phyloP scores from a whole-genome alignment of 2,888 invertebrate genomes.

The Gonocerus acuteangulatus region DNA sequence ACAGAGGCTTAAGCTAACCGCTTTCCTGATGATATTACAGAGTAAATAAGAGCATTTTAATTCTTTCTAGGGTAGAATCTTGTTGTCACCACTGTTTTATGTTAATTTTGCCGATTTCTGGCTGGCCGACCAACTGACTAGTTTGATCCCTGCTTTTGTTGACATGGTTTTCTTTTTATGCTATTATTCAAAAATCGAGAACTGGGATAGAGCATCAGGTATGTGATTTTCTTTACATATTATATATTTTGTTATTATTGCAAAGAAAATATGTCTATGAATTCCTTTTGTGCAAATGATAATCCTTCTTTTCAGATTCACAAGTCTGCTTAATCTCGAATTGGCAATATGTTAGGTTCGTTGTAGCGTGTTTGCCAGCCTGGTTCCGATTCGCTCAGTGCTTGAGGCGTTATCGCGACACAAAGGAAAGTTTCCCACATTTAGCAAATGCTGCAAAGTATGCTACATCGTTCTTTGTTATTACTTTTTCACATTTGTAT shows the following conservation, averaged over 20 bases:
- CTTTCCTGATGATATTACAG: too few relatives aligned
- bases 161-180: slow-evolving; percentile 92
- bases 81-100: slow-evolving; percentile 85
- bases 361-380: slow-evolving; percentile 88
- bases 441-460: slow-evolving; percentile 97
- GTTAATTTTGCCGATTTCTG: slow-evolving; percentile 97
- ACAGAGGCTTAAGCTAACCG: too few relatives aligned
- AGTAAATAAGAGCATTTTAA: too few relatives aligned
- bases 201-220: slow-evolving; percentile 66
- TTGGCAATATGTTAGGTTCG: slow-evolving; percentile 57
- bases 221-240: too few relatives aligned
- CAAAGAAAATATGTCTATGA: neutral
- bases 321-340: slow-evolving; percentile 25
- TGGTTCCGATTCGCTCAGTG: slow-evolving; percentile 98
- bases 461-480: slow-evolving; percentile 91
- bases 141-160: slow-evolving; percentile 76
- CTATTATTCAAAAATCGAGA: slow-evolving; percentile 75
- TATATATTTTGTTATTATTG: neutral
- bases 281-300: too few relatives aligned
- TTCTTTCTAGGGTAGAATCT: slow-evolving; percentile 61
- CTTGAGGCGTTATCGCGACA: slow-evolving; percentile 87
- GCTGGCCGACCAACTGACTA: slow-evolving; percentile 96
- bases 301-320: slow-evolving; percentile 25
- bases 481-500: slow-evolving; percentile 71
- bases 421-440: slow-evolving; percentile 88